Evolutionary conservation across 2,888 invertebrate species (phyloP).

Genomic region (Sphaeridia pumilis): DNA sequence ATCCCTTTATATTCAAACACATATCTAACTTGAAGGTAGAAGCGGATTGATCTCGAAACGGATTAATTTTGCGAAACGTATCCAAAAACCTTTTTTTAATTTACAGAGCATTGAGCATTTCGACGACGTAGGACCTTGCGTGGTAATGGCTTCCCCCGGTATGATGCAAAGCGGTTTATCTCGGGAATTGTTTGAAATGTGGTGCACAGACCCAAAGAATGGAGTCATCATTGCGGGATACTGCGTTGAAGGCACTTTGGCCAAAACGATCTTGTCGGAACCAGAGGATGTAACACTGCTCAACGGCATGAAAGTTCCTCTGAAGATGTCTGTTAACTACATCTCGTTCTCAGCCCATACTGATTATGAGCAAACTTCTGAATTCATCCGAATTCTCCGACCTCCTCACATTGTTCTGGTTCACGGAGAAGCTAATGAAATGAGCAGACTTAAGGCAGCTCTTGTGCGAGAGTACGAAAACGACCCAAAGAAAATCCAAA

Average conservation of each 20-base stretch:
- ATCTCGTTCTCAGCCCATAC: constrained; percentile 99
- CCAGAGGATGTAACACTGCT: constrained; percentile 94
- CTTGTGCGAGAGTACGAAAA: constrained; percentile 87
- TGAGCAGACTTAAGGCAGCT: constrained; percentile 90
- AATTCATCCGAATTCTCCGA: constrained; percentile 85
- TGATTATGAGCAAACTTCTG: constrained; percentile 93
- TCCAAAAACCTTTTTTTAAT: constrained; percentile 3
- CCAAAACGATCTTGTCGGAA: constrained; percentile 87
- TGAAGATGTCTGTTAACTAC: constrained; percentile 97
- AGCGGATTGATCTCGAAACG: too few relatives aligned
- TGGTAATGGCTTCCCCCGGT: constrained; percentile 98
- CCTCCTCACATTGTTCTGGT: constrained; percentile 95
- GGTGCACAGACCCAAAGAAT: constrained; percentile 97
- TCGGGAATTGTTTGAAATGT: constrained; percentile 91
- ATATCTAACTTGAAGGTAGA: constrained; percentile 79
- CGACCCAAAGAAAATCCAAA: constrained; percentile 62
- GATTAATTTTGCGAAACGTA: too few relatives aligned
- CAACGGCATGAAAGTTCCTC: constrained; percentile 86
- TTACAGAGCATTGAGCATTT: constrained; percentile 92
- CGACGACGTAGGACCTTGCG: constrained; percentile 98
- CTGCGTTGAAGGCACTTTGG: constrained; percentile 79
- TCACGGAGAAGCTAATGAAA: constrained; percentile 98
- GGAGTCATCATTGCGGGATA: constrained; percentile 63
- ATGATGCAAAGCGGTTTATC: constrained; percentile 99
- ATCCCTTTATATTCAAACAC: constrained; percentile 97